Evolutionary conservation across 2,113 vertebrate genomes (phyloP).

Genomic region (Puma concolor): DNA sequence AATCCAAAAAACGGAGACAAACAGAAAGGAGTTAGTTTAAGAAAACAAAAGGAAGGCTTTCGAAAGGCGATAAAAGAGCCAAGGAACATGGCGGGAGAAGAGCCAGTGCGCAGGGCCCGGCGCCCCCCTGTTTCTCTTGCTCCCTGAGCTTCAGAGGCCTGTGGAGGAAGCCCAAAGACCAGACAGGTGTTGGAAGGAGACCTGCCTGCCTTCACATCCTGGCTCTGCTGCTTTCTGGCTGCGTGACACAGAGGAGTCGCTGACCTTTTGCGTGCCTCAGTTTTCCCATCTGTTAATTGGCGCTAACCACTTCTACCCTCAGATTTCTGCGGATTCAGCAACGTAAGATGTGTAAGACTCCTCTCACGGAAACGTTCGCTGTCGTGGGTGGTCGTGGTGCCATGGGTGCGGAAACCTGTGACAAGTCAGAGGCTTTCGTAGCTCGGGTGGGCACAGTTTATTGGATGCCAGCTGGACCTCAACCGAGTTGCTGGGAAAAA

Average conservation of each 20-base stretch:
- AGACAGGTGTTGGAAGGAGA: not conserved
- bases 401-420: not conserved
- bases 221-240: not conserved
- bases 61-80: not conserved
- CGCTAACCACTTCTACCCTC: not conserved
- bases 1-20: constrained; percentile 27
- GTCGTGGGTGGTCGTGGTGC: not conserved
- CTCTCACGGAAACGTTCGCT: not conserved
- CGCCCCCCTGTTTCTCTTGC: fast-evolving
- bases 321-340: not conserved
- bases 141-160: not conserved
- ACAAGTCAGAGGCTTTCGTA: not conserved
- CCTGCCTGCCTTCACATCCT: not conserved
- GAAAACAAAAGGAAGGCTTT: constrained; percentile 46
- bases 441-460: not conserved
- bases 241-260: not conserved
- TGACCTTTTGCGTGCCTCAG: not conserved
- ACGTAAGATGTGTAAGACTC: not conserved
- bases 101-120: not conserved
- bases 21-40: constrained; percentile 30
- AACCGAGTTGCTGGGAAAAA: not conserved
- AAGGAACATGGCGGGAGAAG: not conserved
- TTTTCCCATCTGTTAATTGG: not conserved
- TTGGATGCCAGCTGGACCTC: not conserved
- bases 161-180: fast-evolving